A percentile compares a stretch with the other conserved stretches of the same genome.
Evolutionary conservation across 2,797 vertebrate species (phyloP).

Genomic region (Acrossocheilus wenchowensis): DNA sequence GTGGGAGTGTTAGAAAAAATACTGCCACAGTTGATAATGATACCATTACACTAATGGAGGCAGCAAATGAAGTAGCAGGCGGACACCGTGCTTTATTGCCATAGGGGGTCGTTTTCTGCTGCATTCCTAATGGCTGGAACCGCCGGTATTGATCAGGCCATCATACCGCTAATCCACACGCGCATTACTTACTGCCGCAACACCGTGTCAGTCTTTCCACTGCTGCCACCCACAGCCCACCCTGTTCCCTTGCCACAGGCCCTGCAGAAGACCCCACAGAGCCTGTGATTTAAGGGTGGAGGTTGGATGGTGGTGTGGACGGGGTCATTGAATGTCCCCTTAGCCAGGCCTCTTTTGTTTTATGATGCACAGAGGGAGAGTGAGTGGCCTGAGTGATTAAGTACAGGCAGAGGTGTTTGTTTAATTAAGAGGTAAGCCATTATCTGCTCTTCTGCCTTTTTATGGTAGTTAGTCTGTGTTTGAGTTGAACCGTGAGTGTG

Average conservation of each 20-base stretch:
- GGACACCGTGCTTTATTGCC: slow-evolving; percentile 96
- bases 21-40: slow-evolving; percentile 95
- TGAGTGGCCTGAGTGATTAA: slow-evolving; percentile 67
- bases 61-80: slow-evolving; percentile 96
- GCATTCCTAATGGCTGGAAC: slow-evolving; percentile 93
- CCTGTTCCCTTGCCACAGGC: slow-evolving; percentile 66
- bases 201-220: slow-evolving; percentile 69
- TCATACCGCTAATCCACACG: slow-evolving; percentile 97
- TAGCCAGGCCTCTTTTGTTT: slow-evolving; percentile 78
- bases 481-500: slow-evolving; percentile 71
- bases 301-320: slow-evolving; percentile 73
- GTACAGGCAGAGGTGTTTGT: slow-evolving; percentile 85
- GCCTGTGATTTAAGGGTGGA: slow-evolving; percentile 85
- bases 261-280: slow-evolving; percentile 59
- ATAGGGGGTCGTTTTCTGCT: slow-evolving; percentile 94
- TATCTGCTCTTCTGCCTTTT: slow-evolving; percentile 81
- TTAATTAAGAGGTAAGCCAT: slow-evolving; percentile 90
- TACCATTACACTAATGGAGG: slow-evolving; percentile 98
- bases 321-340: slow-evolving; percentile 72
- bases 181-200: slow-evolving; percentile 93
- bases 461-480: slow-evolving; percentile 80
- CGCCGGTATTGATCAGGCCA: slow-evolving; percentile 97
- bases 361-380: slow-evolving; percentile 41
- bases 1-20: slow-evolving; percentile 75
- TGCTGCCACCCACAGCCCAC: slow-evolving; percentile 67